Base-by-base conservation (phyloP, 92 coral and sea anemone species). In the Paramuricea clavata region DNA sequence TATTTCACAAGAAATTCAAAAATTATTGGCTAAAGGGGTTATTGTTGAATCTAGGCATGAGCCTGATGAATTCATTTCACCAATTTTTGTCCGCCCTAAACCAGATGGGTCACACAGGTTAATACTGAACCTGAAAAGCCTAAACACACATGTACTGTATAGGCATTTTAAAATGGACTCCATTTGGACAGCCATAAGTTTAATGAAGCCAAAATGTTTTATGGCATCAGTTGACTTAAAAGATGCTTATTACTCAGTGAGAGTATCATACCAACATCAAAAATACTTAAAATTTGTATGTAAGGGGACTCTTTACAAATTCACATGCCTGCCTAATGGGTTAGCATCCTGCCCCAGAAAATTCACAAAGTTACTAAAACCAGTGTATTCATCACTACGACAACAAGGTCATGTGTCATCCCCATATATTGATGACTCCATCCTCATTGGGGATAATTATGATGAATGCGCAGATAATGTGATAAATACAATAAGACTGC, bases 301-400 rank as follows among this genome's bases (percentile, higher is more conserved):
- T 90, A 33, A 56, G 11, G 64, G 79, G 2, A 47, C 49, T 35
- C 79, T 85, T 33, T 89, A 89, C 72, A 82, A 78, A 73, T 85
- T 69, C 85, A 85, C 84, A 32, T 86, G 90, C 56, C 82, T 90
- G 61, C 93, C 93, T 21, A 86, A 85, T 78, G 93, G 90, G 16
- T 68, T 77, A 30, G 89, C 89, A 2, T 62, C 43, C 64, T 85
- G 81, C 65, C 86, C 86, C 22, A 6, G 77, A 43, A 85, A 42
- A 89, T 86, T 31, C 90, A n/a, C n/a, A n/a, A n/a, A n/a, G n/a
- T n/a, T n/a, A n/a, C n/a, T n/a, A n/a, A n/a, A n/a, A n/a, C n/a
- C 81, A 75, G 84, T 49, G 57, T 81, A 75, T 34, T 68, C 59
- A n/a, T 35, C 28, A 35, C 49, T 74, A 78, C 49, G 83, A 72